These are phyloP conservation scores for Vanessa tameamea DNA, from an alignment of 1,140 invertebrate species.

Conservation along the genomic window DNA sequence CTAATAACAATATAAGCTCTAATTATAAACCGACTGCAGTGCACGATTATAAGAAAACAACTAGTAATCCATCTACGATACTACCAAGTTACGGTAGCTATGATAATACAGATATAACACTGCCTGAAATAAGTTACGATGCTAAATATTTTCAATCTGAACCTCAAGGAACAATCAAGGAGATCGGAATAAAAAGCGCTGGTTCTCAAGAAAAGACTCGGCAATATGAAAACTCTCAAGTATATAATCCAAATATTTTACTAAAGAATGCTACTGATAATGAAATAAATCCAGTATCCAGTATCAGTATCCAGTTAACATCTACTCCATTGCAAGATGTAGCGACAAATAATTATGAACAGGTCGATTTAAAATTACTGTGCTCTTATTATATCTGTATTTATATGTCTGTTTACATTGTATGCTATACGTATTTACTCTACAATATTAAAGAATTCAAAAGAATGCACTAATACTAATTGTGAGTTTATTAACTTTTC, in stretches of 20 bases:
- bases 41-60: constrained; percentile 10
- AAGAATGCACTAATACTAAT: constrained; percentile 51
- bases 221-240: background rate
- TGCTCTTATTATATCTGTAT: constrained; percentile 71
- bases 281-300: constrained; percentile 25
- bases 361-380: constrained; percentile 75
- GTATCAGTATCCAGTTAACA: constrained; percentile 5
- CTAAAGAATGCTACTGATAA: constrained; percentile 19
- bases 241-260: constrained; percentile 23
- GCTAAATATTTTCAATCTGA: constrained; percentile 46
- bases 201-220: background rate
- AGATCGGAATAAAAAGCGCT: constrained; percentile 3
- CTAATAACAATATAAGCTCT: constrained; percentile 24
- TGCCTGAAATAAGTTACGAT: constrained; percentile 59
- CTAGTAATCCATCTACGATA: constrained; percentile 19
- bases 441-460: constrained; percentile 62
- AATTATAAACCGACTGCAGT: constrained; percentile 30
- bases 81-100: constrained; percentile 46
- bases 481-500: constrained; percentile 56
- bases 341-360: constrained; percentile 51
- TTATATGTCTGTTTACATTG: constrained; percentile 68
- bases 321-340: constrained; percentile 48
- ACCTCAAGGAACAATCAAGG: constrained; percentile 18
- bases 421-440: constrained; percentile 67
- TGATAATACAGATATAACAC: constrained; percentile 36